Base-by-base conservation (phyloP, 2,888 invertebrate genomes). In the Apotomis turbidana region DNA sequence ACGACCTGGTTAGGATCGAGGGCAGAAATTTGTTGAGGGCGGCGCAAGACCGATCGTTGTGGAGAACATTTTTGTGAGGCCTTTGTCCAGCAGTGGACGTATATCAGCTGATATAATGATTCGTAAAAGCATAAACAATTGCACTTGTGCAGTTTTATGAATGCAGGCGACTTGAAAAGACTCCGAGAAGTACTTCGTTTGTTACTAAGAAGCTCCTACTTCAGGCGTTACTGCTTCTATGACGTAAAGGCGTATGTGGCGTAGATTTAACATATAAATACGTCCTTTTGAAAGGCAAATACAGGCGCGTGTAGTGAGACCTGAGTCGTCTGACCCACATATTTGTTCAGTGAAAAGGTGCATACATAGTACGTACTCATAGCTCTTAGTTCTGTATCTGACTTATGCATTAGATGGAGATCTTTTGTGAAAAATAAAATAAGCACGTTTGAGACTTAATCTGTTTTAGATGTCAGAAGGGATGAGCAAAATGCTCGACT, bases 321-420 rank as follows among this genome's bases (percentile, higher is more conserved):
- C 15, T 36, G 57, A 57, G 57, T 12, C 57, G 38, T 57, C 36
- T 57, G 57, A 57, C 57, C 57, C 57, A 38, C 5, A 57, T 57
- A 57, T 38, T 57, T 57, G 36, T 57, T 38, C 57, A 57, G 41
- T 54, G 63, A 41, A 41, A 54, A 54, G n/a, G 52, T 54, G 41
- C 52, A 41, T 63, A 41, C 38, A 38, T 52, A 27, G 55, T 55
- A 55, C 12, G 38, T 54, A 54, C 55, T 55, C 8, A 55, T 9
- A 9, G 49, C 10, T 49, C 49, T 49, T 9, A 49, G 49, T 49
- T 49, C 6, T 41, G 41, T 41, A 41, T 41, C 41, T 4, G 41
- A 6, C 5, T 41, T 41, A 41, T 41, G 0, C 41, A 4, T 41
- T 6, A 41, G 41, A 41, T 6, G 27, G 27, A 27, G 27, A 27